Percentiles rank a stretch among this genome's conserved stretches.
Evolutionary conservation across 2,113 vertebrate species (phyloP).

Genomic region (Nyctereutes procyonoides): DNA sequence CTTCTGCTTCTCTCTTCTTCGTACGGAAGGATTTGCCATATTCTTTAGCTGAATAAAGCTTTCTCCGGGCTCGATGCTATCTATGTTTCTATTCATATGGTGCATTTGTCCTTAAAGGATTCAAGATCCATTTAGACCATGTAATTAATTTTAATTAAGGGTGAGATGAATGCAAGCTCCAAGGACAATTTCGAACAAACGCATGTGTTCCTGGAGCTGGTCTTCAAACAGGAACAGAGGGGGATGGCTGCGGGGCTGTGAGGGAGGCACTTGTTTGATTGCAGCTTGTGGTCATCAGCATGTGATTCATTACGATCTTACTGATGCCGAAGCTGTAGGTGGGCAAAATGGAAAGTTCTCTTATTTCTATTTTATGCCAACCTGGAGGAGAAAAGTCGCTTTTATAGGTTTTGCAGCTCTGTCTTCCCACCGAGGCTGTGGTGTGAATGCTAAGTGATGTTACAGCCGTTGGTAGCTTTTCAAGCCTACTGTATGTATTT

Average conservation of each 20-base stretch:
- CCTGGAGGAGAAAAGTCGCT: neutral
- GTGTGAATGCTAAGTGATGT: conserved; percentile 44
- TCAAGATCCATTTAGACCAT: conserved; percentile 1
- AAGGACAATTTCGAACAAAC: conserved; percentile 48
- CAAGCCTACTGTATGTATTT: conserved; percentile 33
- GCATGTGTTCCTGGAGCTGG: neutral
- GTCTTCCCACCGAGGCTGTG: neutral
- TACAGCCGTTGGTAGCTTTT: conserved; percentile 10
- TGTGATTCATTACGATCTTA: neutral
- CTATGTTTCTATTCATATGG: neutral
- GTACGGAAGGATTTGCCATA: neutral
- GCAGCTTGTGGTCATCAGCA: neutral
- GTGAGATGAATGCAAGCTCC: neutral
- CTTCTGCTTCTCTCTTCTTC: neutral
- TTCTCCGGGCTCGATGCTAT: neutral
- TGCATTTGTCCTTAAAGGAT: conserved; percentile 16
- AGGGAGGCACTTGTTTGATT: neutral
- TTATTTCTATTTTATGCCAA: conserved; percentile 56
- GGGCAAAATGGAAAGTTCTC: neutral
- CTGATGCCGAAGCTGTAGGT: conserved; percentile 14
- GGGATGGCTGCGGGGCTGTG: neutral
- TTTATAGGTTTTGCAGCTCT: conserved; percentile 46
- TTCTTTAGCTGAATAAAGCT: neutral
- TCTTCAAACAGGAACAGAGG: neutral
- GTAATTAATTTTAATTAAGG: conserved; percentile 60